phyloP scores from a whole-genome alignment of 2,888 invertebrate species.

The Drosophila ustulata region DNA sequence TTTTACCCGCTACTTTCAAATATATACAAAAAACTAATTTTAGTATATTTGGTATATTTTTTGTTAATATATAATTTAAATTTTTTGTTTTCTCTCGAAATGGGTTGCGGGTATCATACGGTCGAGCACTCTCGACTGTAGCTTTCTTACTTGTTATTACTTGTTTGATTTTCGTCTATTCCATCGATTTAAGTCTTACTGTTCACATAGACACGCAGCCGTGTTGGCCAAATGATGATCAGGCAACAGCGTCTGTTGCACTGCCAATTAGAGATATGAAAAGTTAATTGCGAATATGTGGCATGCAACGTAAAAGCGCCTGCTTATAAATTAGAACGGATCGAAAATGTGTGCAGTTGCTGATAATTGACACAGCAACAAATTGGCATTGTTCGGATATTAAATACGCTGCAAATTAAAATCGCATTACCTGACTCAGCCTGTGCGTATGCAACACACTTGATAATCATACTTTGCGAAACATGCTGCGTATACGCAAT shows the following conservation, averaged over 20 bases:
- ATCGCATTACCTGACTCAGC: slow-evolving; percentile 23
- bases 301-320: too few relatives aligned
- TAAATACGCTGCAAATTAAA: slow-evolving; percentile 43
- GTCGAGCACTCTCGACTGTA: too few relatives aligned
- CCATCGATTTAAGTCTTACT: slow-evolving; percentile 35
- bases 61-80: too few relatives aligned
- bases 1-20: too few relatives aligned
- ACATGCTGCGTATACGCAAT: slow-evolving; percentile 44
- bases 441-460: slow-evolving; percentile 24
- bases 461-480: slow-evolving; percentile 1
- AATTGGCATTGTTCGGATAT: slow-evolving; percentile 26
- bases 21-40: too few relatives aligned
- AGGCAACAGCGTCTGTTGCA: slow-evolving; percentile 4
- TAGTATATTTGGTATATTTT: too few relatives aligned
- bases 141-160: too few relatives aligned
- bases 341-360: slow-evolving; percentile 25
- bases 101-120: too few relatives aligned
- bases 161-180: slow-evolving; percentile 1
- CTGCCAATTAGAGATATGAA: slow-evolving; percentile 45
- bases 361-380: slow-evolving; percentile 33
- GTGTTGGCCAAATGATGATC: too few relatives aligned
- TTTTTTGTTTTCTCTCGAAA: too few relatives aligned
- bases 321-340: slow-evolving; percentile 6
- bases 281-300: slow-evolving; percentile 53
- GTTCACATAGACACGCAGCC: not conserved